A percentile compares a stretch with the other conserved stretches of the same genome.
phyloP scores from a whole-genome alignment of 2,113 vertebrate genomes.

The Cathartes aura region DNA sequence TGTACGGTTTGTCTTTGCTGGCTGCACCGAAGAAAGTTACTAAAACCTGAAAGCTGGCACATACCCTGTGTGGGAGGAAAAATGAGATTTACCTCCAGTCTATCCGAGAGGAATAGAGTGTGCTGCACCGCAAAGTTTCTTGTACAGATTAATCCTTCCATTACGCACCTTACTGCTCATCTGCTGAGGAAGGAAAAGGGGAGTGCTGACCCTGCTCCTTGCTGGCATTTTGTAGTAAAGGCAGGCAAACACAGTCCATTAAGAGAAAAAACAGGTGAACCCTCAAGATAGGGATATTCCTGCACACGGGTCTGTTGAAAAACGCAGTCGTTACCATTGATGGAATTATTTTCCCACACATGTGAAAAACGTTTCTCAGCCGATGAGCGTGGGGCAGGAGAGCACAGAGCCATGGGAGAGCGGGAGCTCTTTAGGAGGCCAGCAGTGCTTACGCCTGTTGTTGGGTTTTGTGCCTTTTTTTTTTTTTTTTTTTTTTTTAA shows the following conservation, averaged over 20 bases:
- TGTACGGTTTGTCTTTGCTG: neutral
- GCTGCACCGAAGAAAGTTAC: neutral
- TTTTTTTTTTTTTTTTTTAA: neutral
- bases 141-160: neutral
- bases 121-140: neutral
- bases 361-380: neutral
- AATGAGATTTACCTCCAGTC: neutral
- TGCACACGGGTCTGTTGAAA: neutral
- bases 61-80: neutral
- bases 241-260: neutral
- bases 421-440: neutral
- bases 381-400: neutral
- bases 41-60: neutral
- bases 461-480: neutral
- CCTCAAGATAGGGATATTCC: neutral
- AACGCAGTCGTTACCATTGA: neutral
- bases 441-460: rapidly evolving
- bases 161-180: neutral
- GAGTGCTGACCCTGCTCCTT: neutral
- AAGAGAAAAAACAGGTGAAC: neutral
- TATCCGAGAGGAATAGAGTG: neutral
- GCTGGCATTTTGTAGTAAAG: neutral
- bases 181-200: neutral
- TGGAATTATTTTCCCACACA: neutral
- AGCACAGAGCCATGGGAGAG: neutral